Base-by-base conservation (phyloP, 2,113 vertebrate species). In the Cygnus buccinator region DNA sequence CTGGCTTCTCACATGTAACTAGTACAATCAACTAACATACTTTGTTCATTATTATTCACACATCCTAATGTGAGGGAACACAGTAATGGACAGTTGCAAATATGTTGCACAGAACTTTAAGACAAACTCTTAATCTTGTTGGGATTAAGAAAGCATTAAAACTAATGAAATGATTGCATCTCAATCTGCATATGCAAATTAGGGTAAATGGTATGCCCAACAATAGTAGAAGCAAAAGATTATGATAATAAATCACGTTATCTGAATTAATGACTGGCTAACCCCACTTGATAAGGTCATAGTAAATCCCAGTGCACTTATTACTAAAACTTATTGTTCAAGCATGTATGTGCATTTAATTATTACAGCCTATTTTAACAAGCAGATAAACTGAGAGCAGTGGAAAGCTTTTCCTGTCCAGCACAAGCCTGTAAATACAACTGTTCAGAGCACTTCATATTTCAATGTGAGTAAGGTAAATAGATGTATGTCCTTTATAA, bases 251-350 rank as follows among this genome's bases (percentile, higher is more conserved):
- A 97, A 80, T 78, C 91, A 39, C 5, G 3, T 97, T 97, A 94
- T 96, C 88, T 96, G 96, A 98, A 97, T 97, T 98, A 97, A 97
- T 96, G 94, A 96, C 95, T 94, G 84, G 31, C 71, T 96, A 97
- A 96, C 89, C 83, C 93, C 68, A 81, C 92, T 98, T 96, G 74
- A 97, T 96, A 97, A 97, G 95, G 97, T 97, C 97, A 97, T 39
- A 70, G 48, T 74, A 76, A 91, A 14, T 97, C 94, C 82, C 96
- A 94, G 11, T 79, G 57, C 65, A 80, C 90, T 91, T 96, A 84
- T 35, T 91, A 95, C 89, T 96, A 95, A 71, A 96, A 97, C 92
- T 88, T 94, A 94, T 96, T 74, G 93, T 93, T 97, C 76, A 91
- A 63, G 77, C 89, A 84, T 94, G 70, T 86, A 62, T 90, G 87